Percentiles rank a stretch among this genome's conserved stretches.
These are phyloP conservation scores for Odobenus rosmarus DNA, from an alignment of 2,113 vertebrate genomes.

Conservation along the genomic window DNA sequence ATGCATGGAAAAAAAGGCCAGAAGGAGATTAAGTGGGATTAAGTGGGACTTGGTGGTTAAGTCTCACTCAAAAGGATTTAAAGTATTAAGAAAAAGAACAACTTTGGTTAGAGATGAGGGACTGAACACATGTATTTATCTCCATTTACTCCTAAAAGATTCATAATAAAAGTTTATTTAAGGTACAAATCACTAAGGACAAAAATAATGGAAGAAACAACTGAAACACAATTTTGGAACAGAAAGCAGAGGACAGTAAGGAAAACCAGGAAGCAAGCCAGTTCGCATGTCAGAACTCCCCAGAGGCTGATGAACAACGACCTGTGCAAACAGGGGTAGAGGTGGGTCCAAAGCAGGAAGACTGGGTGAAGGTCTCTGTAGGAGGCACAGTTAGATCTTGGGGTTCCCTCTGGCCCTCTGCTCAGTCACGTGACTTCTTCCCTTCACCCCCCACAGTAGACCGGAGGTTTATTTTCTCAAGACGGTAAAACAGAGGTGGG, in stretches of 20 bases:
- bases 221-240: not conserved
- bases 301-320: not conserved
- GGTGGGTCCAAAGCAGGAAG: not conserved
- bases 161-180: not conserved
- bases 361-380: not conserved
- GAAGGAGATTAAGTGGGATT: not conserved
- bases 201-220: not conserved
- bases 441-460: not conserved
- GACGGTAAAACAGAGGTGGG: not conserved
- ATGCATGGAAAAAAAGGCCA: not conserved
- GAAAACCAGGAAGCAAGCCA: not conserved
- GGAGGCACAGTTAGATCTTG: not conserved
- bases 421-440: not conserved
- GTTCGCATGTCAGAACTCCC: not conserved
- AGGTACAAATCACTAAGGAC: not conserved
- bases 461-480: not conserved
- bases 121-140: not conserved
- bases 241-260: not conserved
- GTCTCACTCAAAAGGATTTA: not conserved
- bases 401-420: not conserved
- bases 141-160: not conserved
- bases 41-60: not conserved
- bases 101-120: not conserved
- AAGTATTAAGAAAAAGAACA: not conserved
- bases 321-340: not conserved